Evolutionary conservation across 2,113 vertebrate species (phyloP).

Genomic region (Eonycteris spelaea): DNA sequence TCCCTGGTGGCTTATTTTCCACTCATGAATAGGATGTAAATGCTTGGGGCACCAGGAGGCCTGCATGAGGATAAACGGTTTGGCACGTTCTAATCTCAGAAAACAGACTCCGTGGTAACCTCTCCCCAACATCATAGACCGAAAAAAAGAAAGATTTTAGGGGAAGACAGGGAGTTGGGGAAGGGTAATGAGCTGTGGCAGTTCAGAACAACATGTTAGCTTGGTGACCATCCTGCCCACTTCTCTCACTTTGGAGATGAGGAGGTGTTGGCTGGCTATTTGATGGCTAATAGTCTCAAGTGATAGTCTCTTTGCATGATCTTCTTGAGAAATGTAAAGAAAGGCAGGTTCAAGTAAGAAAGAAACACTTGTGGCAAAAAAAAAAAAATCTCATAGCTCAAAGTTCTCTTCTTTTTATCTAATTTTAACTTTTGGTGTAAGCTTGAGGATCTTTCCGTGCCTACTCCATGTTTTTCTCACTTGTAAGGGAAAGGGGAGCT

Average conservation of each 20-base stretch:
- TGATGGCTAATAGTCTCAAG: not conserved
- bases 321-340: constrained; percentile 19
- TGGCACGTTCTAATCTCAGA: not conserved
- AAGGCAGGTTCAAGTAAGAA: not conserved
- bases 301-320: not conserved
- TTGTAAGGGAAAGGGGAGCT: not conserved
- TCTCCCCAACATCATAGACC: not conserved
- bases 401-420: not conserved
- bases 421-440: not conserved
- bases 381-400: not conserved
- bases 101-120: not conserved
- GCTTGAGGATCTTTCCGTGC: not conserved
- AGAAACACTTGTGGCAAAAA: not conserved
- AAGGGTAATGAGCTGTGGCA: not conserved
- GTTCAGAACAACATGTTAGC: not conserved
- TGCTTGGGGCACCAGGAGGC: not conserved
- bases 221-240: not conserved
- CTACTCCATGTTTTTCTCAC: not conserved
- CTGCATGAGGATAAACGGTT: not conserved
- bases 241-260: not conserved
- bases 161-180: too few relatives aligned
- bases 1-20: not conserved
- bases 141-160: not conserved
- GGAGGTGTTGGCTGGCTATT: not conserved
- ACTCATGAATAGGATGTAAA: not conserved